Percentiles rank a stretch among this genome's conserved stretches.
phyloP scores from a whole-genome alignment of 2,888 invertebrate genomes.

The Rhaphigaster nebulosa region DNA sequence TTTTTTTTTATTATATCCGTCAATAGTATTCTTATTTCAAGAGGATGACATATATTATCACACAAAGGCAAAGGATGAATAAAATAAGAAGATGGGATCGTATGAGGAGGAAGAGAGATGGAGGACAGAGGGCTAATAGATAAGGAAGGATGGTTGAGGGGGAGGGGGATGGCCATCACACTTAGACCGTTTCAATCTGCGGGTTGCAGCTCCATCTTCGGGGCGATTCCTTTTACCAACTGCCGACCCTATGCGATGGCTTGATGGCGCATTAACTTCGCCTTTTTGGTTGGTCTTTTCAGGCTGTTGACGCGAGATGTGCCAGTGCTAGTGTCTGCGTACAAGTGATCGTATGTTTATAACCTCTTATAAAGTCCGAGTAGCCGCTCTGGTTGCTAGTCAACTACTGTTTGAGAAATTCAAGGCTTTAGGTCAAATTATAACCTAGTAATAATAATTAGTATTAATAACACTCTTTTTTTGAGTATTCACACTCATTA shows the following conservation, averaged over 20 bases:
- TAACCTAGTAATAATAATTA: too few relatives aligned
- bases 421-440: too few relatives aligned
- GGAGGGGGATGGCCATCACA: background rate
- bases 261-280: background rate
- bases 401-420: too few relatives aligned
- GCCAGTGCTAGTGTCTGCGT: too few relatives aligned
- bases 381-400: too few relatives aligned
- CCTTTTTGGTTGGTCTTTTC: too few relatives aligned
- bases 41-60: background rate
- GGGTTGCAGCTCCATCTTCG: background rate
- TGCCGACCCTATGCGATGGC: background rate
- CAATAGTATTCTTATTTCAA: background rate
- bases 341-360: too few relatives aligned
- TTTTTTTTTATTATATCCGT: too few relatives aligned
- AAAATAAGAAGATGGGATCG: background rate
- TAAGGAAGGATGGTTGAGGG: background rate
- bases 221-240: background rate
- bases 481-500: too few relatives aligned
- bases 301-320: too few relatives aligned
- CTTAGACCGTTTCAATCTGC: conserved; percentile 47
- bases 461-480: too few relatives aligned
- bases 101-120: background rate
- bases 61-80: background rate
- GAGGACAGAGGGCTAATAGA: background rate
- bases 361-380: too few relatives aligned